phyloP scores from a whole-genome alignment of 2,888 invertebrate genomes.

The Acleris sparsana region DNA sequence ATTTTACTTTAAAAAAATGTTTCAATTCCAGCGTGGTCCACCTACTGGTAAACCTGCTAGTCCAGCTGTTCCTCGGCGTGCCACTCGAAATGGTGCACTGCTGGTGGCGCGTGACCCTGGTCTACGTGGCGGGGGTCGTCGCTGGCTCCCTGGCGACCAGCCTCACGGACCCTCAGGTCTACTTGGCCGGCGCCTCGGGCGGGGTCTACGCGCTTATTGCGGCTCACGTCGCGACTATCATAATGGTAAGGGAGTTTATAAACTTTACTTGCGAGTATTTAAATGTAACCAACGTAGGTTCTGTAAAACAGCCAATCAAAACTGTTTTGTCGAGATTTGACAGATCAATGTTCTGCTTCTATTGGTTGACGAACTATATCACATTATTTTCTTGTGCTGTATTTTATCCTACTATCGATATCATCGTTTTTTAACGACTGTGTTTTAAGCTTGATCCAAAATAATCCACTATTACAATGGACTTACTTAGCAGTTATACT shows the following conservation, averaged over 20 bases:
- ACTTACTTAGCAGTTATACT: too few species aligned
- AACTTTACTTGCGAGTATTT: too few species aligned
- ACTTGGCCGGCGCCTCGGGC: slow-evolving; percentile 96
- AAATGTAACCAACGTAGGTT: too few species aligned
- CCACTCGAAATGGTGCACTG: slow-evolving; percentile 98
- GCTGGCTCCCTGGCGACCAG: slow-evolving; percentile 94
- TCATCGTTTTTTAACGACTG: too few species aligned
- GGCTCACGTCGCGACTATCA: slow-evolving; percentile 95
- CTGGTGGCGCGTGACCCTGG: slow-evolving; percentile 94
- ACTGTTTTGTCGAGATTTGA: too few species aligned
- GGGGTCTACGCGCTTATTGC: slow-evolving; percentile 97
- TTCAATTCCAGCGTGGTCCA: slow-evolving; percentile 89
- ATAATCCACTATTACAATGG: too few species aligned
- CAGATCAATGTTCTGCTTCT: too few species aligned
- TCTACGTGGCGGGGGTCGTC: slow-evolving; percentile 92
- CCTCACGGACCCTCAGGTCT: slow-evolving; percentile 90
- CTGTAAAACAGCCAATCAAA: too few species aligned
- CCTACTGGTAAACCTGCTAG: slow-evolving; percentile 93
- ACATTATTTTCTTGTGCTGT: too few species aligned
- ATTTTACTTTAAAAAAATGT: not conserved
- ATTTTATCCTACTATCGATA: too few species aligned
- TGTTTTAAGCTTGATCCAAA: too few species aligned
- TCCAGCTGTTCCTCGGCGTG: slow-evolving; percentile 96
- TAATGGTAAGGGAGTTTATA: slow-evolving; percentile 85
- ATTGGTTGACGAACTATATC: too few species aligned